phyloP scores from a whole-genome alignment of 2,113 vertebrate species.

The Atherinomorus stipes region DNA sequence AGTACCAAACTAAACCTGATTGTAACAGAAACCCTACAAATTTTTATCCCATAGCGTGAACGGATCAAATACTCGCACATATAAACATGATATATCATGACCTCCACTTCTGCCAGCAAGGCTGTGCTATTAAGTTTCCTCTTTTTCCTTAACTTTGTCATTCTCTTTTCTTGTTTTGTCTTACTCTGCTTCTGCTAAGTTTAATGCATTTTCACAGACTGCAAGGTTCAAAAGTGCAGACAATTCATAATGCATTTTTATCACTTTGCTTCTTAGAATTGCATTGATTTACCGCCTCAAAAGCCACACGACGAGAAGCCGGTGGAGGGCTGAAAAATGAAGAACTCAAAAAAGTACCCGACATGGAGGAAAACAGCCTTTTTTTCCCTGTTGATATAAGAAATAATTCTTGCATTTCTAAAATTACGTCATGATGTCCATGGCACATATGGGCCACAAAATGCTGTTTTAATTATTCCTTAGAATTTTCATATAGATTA shows the following conservation, averaged over 20 bases:
- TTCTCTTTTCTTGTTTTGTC: constrained; percentile 4
- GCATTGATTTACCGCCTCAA: constrained; percentile 56
- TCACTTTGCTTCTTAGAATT: constrained; percentile 66
- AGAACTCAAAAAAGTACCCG: constrained; percentile 18
- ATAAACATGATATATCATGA: constrained; percentile 37
- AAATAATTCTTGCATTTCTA: constrained; percentile 41
- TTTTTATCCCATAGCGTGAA: not conserved
- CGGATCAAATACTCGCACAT: constrained; percentile 8
- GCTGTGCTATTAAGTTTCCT: constrained; percentile 36
- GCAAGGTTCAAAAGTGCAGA: constrained; percentile 67
- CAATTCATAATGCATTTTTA: constrained; percentile 70
- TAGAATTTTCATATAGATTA: constrained; percentile 64
- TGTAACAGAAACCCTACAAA: not conserved
- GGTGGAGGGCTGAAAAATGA: not conserved
- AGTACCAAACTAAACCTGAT: not conserved
- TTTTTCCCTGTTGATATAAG: constrained; percentile 42
- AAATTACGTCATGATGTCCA: constrained; percentile 27
- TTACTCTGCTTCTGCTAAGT: constrained; percentile 23
- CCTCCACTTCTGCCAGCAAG: constrained; percentile 38
- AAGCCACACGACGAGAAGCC: constrained; percentile 7
- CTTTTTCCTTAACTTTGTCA: constrained; percentile 4
- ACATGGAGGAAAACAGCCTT: not conserved
- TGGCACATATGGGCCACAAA: constrained; percentile 46
- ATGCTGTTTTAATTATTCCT: constrained; percentile 24
- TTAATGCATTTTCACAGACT: constrained; percentile 52